Evolutionary conservation across 2,797 vertebrate genomes (phyloP).

Genomic region (Brachyrhaphis roseni): DNA sequence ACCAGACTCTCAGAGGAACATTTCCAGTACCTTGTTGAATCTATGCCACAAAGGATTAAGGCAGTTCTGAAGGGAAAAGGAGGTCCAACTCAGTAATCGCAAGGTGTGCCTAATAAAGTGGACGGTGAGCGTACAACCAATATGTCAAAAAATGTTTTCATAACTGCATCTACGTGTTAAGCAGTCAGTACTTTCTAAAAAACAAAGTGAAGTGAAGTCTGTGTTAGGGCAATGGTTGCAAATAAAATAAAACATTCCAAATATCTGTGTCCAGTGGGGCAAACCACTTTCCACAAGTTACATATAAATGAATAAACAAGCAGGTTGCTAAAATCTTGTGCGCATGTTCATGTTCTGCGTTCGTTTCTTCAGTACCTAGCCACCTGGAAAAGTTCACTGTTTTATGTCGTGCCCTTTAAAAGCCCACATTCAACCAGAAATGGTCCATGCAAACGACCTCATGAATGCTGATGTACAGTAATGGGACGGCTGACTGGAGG

Average conservation of each 20-base stretch:
- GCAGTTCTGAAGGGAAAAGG: too few relatives aligned
- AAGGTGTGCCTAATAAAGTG: too few relatives aligned
- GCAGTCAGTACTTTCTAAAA: not conserved
- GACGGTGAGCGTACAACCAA: not conserved
- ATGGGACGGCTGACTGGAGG: constrained; percentile 1
- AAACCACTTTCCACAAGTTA: not conserved
- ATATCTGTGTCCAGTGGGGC: not conserved
- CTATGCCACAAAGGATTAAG: too few relatives aligned
- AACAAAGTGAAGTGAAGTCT: too few relatives aligned
- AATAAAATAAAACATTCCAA: not conserved
- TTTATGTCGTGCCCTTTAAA: constrained; percentile 2
- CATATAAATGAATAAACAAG: not conserved
- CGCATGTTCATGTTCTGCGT: not conserved
- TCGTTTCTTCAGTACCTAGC: not conserved
- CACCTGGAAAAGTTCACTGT: constrained; percentile 2
- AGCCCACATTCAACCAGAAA: constrained; percentile 3
- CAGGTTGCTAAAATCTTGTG: not conserved
- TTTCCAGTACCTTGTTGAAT: too few relatives aligned
- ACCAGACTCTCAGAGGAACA: too few relatives aligned
- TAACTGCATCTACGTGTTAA: not conserved
- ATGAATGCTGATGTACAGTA: constrained; percentile 9
- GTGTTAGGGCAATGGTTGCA: not conserved
- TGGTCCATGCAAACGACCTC: constrained; percentile 9
- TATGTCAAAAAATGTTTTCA: not conserved
- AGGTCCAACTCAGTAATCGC: too few relatives aligned